Base-by-base conservation (phyloP, 2,888 invertebrate genomes). In the Ormyrus nitidulus region DNA sequence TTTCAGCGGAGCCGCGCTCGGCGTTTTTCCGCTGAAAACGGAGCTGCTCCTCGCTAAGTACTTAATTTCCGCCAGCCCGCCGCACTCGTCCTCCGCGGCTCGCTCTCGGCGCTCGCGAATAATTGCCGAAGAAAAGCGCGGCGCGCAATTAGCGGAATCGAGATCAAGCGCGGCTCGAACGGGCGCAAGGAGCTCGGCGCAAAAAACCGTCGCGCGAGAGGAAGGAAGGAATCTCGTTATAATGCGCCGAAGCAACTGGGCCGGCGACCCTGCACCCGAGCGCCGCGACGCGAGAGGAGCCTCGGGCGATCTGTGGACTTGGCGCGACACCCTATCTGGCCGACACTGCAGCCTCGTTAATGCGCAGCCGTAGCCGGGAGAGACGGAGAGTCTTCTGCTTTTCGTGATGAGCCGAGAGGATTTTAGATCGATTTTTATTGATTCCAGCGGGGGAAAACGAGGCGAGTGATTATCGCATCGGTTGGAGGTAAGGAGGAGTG, bases 211-310 rank as follows among this genome's bases (percentile, higher is more conserved):
- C 5, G n/a, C 5, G n/a, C 10, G 53, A 34, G 61, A 73, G 56
- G 69, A 76, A 72, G 72, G 72, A 72, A 71, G 72, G 77, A 69
- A 72, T 80, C 77, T 80, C 69, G 80, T 76, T 80, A 76, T 62
- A 3, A 3, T 2, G 19, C 19, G 19, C 34, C 71, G 80, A 62
- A 64, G 70, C 59, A 56, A 66, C 44, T 80, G 49, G 80, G 68
- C 34, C 34, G 34, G 62, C 68, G 66, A 66, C 59, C 66, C 78
- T 71, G 5, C 13, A 13, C n/a, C 7, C n/a, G 3, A 34, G 13
- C 44, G 44, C n/a, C n/a, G 56, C n/a, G 56, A 11, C 34, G 59
- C 61, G 56, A 48, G 34, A 3, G 8, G 56, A 11, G 59, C 69
- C 61, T 54, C 53, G 34, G 13, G 61, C 61, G n/a, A 46, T 46